Evolutionary conservation across 1,140 invertebrate genomes (phyloP).

Genomic region (Lamellibrachia luymesi): DNA sequence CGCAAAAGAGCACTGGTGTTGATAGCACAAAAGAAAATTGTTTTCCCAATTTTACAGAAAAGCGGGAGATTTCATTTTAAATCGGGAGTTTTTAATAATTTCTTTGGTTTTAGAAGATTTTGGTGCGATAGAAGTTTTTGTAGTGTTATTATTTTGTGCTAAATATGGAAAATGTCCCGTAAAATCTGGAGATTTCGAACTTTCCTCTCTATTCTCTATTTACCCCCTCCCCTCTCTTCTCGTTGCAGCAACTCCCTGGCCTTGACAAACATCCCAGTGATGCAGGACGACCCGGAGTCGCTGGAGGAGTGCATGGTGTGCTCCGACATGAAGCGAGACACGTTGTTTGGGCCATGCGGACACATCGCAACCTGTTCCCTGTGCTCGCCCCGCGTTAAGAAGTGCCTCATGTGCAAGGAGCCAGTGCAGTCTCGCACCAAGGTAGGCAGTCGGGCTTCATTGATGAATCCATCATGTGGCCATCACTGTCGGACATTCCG

Average conservation of each 20-base stretch:
- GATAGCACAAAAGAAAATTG: too few species aligned
- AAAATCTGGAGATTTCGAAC: not conserved
- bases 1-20: too few species aligned
- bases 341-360: slow-evolving; percentile 72
- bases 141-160: too few species aligned
- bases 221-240: not conserved
- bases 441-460: slow-evolving; percentile 55
- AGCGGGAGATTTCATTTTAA: too few species aligned
- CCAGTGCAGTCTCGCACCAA: slow-evolving; percentile 74
- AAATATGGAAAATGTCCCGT: not conserved
- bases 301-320: slow-evolving; percentile 94
- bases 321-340: slow-evolving; percentile 88
- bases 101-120: too few species aligned
- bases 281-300: slow-evolving; percentile 56
- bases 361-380: slow-evolving; percentile 90
- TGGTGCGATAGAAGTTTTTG: too few species aligned
- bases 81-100: too few species aligned
- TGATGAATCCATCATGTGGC: too few species aligned
- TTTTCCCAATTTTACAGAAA: too few species aligned
- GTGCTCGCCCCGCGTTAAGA: slow-evolving; percentile 90
- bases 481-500: too few species aligned
- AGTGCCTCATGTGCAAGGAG: slow-evolving; percentile 90
- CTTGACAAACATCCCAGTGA: slow-evolving; percentile 13
- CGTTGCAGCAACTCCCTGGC: slow-evolving; percentile 6
- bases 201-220: not conserved